These are phyloP conservation scores for Tuberolachnus salignus DNA, from an alignment of 2,888 invertebrate species.

Conservation along the genomic window DNA sequence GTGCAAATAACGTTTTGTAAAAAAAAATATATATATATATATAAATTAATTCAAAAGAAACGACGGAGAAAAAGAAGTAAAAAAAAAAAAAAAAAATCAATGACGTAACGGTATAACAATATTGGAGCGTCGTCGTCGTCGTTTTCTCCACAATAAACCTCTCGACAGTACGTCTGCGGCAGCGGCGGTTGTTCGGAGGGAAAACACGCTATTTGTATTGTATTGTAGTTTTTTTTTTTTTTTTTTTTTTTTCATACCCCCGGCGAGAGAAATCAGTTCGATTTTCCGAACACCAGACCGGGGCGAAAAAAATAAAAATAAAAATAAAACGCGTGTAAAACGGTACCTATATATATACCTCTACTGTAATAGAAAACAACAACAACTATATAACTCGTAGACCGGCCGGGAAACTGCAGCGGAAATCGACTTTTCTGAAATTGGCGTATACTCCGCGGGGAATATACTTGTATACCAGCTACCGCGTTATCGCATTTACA, in stretches of 20 bases:
- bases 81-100: conserved; percentile 35
- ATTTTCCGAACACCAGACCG: conserved; percentile 22
- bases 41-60: background rate
- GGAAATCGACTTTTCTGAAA: conserved; percentile 45
- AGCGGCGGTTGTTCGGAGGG: conserved; percentile 17
- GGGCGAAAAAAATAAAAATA: background rate
- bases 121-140: conserved; percentile 21
- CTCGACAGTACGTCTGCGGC: background rate
- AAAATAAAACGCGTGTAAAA: conserved; percentile 16
- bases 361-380: no score
- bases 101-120: conserved; percentile 22
- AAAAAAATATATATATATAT: background rate
- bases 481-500: conserved; percentile 21
- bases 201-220: conserved; percentile 30
- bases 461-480: conserved; percentile 7
- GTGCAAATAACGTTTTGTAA: conserved; percentile 12
- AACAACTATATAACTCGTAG: no score
- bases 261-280: conserved; percentile 30
- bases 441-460: conserved; percentile 16
- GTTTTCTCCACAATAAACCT: conserved; percentile 28
- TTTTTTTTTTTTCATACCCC: background rate
- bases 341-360: background rate
- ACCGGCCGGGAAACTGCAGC: no score
- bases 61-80: background rate
- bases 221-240: background rate